Percentiles rank a stretch among this genome's conserved stretches.
Conservation (phyloP, 2,797 vertebrate genomes). For the Neoniphon sammara region DNA sequence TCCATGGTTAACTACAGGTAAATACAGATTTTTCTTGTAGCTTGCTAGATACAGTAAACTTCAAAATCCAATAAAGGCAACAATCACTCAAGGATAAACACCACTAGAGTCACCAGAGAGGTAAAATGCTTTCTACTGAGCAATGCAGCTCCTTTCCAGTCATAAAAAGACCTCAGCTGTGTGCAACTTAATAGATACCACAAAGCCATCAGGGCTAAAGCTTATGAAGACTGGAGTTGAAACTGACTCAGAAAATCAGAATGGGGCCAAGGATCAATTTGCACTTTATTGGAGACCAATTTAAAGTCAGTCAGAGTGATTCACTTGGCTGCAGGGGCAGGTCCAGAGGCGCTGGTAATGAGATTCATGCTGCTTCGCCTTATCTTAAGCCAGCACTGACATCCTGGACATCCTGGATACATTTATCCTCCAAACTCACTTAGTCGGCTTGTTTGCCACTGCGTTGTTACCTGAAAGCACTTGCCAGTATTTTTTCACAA, state of each 20-base stretch:
- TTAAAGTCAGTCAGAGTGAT: conserved; percentile 82
- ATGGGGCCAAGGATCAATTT: conserved; percentile 81
- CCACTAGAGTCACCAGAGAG: not conserved
- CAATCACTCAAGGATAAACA: conserved; percentile 16
- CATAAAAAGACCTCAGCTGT: conserved; percentile 42
- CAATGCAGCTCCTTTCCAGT: conserved; percentile 33
- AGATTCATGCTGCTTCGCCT: conserved; percentile 77
- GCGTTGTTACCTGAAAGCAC: not conserved
- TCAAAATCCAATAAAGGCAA: conserved; percentile 9
- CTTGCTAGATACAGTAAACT: not conserved
- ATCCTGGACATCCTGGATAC: conserved; percentile 73
- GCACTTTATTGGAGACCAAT: conserved; percentile 82
- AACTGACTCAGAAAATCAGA: conserved; percentile 74
- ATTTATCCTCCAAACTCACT: conserved; percentile 68
- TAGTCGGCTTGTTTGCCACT: conserved; percentile 56
- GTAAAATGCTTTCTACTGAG: conserved; percentile 13
- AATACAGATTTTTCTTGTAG: too few species aligned
- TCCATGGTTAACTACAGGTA: not conserved
- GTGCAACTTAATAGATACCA: conserved; percentile 52
- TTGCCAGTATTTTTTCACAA: not conserved
- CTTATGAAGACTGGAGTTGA: conserved; percentile 68
- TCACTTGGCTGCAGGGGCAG: conserved; percentile 78
- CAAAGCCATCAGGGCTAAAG: conserved; percentile 60
- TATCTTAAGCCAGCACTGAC: conserved; percentile 79
- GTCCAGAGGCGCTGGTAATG: conserved; percentile 78